phyloP scores from a whole-genome alignment of 2,113 vertebrate genomes.

The Plestiodon gilberti region DNA sequence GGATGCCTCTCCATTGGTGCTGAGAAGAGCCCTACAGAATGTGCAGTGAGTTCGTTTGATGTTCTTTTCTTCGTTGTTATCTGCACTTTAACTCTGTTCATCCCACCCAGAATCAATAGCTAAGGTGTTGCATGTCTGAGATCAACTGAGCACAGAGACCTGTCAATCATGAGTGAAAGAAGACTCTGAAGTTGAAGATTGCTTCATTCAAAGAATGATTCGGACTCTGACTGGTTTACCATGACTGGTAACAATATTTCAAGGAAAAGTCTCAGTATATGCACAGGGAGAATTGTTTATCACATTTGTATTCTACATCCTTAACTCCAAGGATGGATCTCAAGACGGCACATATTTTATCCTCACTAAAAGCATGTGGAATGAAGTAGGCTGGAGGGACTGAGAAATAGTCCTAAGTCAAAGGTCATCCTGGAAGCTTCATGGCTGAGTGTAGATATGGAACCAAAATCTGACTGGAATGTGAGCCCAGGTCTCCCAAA shows the following conservation, averaged over 20 bases:
- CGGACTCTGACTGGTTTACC: background rate
- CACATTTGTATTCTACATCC: background rate
- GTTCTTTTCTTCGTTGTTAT: background rate
- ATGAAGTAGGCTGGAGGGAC: background rate
- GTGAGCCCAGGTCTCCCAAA: background rate
- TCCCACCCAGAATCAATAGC: background rate
- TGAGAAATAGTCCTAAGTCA: background rate
- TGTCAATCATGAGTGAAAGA: background rate
- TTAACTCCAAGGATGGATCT: background rate
- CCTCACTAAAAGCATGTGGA: background rate
- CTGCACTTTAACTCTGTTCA: background rate
- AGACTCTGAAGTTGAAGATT: background rate
- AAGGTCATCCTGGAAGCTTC: background rate
- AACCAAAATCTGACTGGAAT: background rate
- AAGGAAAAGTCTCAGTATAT: background rate
- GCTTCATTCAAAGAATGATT: background rate
- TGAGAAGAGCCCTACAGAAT: conserved; percentile 37
- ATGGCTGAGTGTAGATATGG: background rate
- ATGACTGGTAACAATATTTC: background rate
- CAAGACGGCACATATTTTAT: background rate
- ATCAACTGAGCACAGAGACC: too few species aligned
- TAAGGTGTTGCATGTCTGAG: background rate
- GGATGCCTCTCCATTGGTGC: conserved; percentile 36
- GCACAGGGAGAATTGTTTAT: background rate
- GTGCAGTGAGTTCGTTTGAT: conserved; percentile 16